Base-by-base conservation (phyloP, 2,888 invertebrate species). In the Ectemnius lituratus region DNA sequence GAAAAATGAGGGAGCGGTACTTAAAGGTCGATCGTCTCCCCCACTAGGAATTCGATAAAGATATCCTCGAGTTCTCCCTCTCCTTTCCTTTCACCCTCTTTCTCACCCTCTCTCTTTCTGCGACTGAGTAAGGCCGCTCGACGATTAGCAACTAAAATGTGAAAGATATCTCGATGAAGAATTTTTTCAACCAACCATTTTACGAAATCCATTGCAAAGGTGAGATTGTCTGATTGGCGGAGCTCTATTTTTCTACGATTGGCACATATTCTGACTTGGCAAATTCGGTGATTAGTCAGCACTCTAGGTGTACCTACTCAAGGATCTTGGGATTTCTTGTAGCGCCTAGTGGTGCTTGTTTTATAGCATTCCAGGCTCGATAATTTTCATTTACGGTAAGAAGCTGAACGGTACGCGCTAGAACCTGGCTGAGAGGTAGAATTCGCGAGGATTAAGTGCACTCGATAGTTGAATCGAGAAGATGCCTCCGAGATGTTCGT, bases 1-100 rank as follows among this genome's bases (percentile, higher is more conserved):
- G 45, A 67, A 66, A 63, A 70, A 61, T 58, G 58, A 61, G 67
- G 68, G 57, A 81, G 73, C 71, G 76, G 73, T 68, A 76, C 77
- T 71, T 60, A 65, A 72, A 71, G 65, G 63, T 56, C 58, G 56
- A 37, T 28, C 57, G 20, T 68, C 68, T 46, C 16, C 16, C 56
- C 27, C 37, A 28, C 56, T 45, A n/a, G 18, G 23, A 59, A 13
- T 63, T 13, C 16, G 11, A 23, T 18, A 62, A 62, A 49, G 23
- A 61, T 59, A 49, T 46, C 62, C 56, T 60, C 37, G 37, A 18
- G 60, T 23, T 6, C 16, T 11, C 45, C 4, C 37, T 11, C 37
- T 11, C 37, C 37, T 11, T 8, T 37, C 37, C 37, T 37, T 8
- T 37, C 11, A 11, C 37, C 11, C 37, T 37, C 11, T 37, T 23